Evolutionary conservation across 2,113 vertebrate species (phyloP).

Genomic region (Peucedramus taeniatus): DNA sequence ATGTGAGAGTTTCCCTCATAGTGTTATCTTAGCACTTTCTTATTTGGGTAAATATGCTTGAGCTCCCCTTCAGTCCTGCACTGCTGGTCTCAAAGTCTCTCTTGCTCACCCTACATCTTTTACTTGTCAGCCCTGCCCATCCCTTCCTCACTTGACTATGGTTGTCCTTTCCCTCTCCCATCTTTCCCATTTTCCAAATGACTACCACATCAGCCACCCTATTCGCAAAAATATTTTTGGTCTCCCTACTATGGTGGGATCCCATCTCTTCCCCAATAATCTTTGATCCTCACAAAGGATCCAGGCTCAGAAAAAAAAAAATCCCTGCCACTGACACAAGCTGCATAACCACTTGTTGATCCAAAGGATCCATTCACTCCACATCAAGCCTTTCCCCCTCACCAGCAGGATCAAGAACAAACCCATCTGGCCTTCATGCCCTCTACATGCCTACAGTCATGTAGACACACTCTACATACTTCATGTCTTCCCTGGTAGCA

Average conservation of each 20-base stretch:
- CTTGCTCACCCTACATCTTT: background rate
- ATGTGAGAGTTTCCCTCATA: background rate
- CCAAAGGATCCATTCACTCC: background rate
- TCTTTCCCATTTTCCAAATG: background rate
- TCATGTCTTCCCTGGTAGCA: background rate
- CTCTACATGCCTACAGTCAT: fast-evolving
- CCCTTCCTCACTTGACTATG: background rate
- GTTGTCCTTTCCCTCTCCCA: background rate
- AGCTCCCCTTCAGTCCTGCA: background rate
- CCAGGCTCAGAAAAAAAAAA: background rate
- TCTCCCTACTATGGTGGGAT: background rate
- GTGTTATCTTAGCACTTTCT: background rate
- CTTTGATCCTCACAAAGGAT: background rate
- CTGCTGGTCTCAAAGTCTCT: background rate
- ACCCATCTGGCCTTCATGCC: background rate
- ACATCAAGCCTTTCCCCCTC: background rate
- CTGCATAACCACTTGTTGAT: background rate
- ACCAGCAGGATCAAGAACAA: background rate
- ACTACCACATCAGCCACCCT: background rate
- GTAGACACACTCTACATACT: background rate
- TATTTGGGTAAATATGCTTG: background rate
- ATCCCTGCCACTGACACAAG: background rate
- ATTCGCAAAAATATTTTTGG: background rate
- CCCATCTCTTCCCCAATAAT: background rate
- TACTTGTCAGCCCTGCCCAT: background rate